These are phyloP conservation scores for Hipparchia sbordonii DNA, from an alignment of 2,888 invertebrate genomes.

Conservation along the genomic window DNA sequence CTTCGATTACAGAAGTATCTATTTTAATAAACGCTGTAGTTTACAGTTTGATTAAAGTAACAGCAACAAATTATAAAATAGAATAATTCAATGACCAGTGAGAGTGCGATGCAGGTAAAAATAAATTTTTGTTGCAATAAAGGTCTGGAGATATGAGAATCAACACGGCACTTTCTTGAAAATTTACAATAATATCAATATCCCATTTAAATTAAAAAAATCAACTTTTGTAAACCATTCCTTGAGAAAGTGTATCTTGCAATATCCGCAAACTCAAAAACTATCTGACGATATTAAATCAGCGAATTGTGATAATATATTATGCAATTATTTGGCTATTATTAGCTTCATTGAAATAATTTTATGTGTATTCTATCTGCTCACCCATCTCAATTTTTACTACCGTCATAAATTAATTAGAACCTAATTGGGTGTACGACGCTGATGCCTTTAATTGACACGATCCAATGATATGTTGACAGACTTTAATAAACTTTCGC, in stretches of 20 bases:
- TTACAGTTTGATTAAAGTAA: not conserved
- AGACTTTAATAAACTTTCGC: conserved; percentile 25
- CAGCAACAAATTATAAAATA: not conserved
- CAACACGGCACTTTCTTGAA: too few relatives aligned
- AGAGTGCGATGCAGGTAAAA: not conserved
- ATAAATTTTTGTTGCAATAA: too few relatives aligned
- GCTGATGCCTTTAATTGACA: conserved; percentile 39
- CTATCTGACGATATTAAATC: too few relatives aligned
- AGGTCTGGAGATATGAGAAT: too few relatives aligned
- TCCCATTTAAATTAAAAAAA: not conserved
- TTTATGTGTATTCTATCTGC: not conserved
- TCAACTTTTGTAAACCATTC: not conserved
- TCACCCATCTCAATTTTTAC: conserved; percentile 13
- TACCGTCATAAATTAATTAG: conserved; percentile 41
- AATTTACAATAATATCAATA: not conserved
- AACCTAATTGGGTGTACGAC: conserved; percentile 33
- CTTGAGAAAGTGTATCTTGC: not conserved
- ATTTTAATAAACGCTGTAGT: not conserved
- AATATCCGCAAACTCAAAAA: too few relatives aligned
- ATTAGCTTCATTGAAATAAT: too few relatives aligned
- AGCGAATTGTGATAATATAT: too few relatives aligned
- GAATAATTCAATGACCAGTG: not conserved
- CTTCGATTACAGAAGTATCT: too few relatives aligned
- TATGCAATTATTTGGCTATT: too few relatives aligned
- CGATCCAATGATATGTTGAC: conserved; percentile 24